A percentile compares a stretch with the other conserved stretches of the same genome.
Conservation (phyloP, 2,113 vertebrate species). For the Trinectes maculatus region DNA sequence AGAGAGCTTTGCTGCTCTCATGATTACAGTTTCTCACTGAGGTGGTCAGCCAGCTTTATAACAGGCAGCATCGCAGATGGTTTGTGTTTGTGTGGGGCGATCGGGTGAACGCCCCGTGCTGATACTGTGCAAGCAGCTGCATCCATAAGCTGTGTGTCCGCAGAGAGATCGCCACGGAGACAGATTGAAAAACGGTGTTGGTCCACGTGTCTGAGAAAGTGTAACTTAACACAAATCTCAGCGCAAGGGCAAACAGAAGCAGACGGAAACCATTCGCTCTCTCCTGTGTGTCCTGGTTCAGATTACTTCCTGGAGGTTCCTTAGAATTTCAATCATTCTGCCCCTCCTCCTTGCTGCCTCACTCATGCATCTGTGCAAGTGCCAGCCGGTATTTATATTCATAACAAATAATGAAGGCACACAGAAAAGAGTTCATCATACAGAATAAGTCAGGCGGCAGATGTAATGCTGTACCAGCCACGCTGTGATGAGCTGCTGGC, state of each 20-base stretch:
- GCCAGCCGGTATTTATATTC: constrained; percentile 65
- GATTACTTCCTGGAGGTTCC: constrained; percentile 67
- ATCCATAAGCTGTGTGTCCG: constrained; percentile 53
- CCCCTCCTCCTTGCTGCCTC: constrained; percentile 15
- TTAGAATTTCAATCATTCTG: constrained; percentile 57
- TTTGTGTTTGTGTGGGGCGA: constrained; percentile 53
- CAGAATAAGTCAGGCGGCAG: constrained; percentile 42
- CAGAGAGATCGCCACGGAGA: constrained; percentile 19
- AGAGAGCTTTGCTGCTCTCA: constrained; percentile 26
- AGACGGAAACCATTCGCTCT: constrained; percentile 58
- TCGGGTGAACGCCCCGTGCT: constrained; percentile 37
- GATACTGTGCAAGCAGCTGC: constrained; percentile 38
- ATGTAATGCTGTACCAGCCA: constrained; percentile 25
- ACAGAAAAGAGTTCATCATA: constrained; percentile 32
- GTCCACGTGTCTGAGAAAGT: constrained; percentile 28
- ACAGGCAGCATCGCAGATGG: constrained; percentile 59
- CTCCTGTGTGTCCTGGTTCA: constrained; percentile 24
- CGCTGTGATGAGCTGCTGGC: constrained; percentile 36
- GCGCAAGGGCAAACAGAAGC: constrained; percentile 50
- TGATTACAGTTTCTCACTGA: constrained; percentile 33
- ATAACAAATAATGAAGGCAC: constrained; percentile 62
- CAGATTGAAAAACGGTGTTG: constrained; percentile 8
- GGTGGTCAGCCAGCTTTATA: constrained; percentile 60
- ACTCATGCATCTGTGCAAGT: constrained; percentile 57
- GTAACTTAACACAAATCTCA: constrained; percentile 53